Evolutionary conservation across 2,797 vertebrate species (phyloP).

Genomic region (Helicolenus hilgendorfi): DNA sequence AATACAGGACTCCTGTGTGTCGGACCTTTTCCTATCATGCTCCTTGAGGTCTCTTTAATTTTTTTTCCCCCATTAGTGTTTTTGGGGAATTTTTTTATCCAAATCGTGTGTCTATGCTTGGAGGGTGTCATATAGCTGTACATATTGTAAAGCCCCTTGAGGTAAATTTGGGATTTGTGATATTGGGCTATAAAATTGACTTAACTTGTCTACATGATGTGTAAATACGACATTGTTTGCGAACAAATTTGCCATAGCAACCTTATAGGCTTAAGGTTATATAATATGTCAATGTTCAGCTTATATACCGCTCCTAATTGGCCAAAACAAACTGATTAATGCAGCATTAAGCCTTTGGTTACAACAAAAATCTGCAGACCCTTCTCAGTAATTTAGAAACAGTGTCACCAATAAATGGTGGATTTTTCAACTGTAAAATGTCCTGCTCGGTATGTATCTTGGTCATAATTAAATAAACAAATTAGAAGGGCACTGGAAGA

Average conservation of each 20-base stretch:
- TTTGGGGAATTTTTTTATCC: not conserved
- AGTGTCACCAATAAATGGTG: not conserved
- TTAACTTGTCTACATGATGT: not conserved
- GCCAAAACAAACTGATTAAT: not conserved
- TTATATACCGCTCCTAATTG: not conserved
- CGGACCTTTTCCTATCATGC: not conserved
- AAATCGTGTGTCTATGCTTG: too few relatives aligned
- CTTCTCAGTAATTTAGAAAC: not conserved
- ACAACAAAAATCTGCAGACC: not conserved
- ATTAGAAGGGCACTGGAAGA: too few relatives aligned
- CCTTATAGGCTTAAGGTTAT: not conserved
- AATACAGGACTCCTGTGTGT: not conserved
- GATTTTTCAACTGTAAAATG: not conserved
- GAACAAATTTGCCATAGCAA: not conserved
- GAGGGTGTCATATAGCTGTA: not conserved
- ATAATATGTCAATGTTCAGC: not conserved
- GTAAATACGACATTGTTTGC: not conserved
- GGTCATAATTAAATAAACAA: not conserved
- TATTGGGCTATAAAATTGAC: not conserved
- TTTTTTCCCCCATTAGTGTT: not conserved
- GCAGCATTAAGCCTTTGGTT: not conserved
- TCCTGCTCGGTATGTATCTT: not conserved
- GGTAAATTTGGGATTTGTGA: not conserved
- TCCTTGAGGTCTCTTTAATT: rapidly evolving
- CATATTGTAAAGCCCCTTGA: too few relatives aligned